These are phyloP conservation scores for Polydrusus tereticollis DNA, from an alignment of 2,888 invertebrate species.

Conservation along the genomic window DNA sequence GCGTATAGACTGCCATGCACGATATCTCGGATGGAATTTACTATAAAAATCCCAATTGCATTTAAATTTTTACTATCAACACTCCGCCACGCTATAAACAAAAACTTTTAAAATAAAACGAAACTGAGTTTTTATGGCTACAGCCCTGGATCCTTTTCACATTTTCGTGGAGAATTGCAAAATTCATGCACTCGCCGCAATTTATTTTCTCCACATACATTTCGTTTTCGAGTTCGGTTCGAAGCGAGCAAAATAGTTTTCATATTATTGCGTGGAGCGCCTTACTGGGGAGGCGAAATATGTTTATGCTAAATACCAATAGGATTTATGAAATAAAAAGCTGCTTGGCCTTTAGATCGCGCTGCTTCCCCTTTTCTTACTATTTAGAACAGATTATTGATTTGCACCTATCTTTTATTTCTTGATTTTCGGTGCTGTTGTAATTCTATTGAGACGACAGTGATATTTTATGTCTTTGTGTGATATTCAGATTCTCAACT, in stretches of 20 bases:
- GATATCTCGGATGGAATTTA: background rate
- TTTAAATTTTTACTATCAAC: slow-evolving; percentile 41
- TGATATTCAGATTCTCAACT: no score
- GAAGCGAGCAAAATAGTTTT: slow-evolving; percentile 39
- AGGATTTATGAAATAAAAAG: slow-evolving; percentile 24
- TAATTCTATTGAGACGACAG: no score
- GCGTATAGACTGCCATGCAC: background rate
- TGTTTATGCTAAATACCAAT: slow-evolving; percentile 43
- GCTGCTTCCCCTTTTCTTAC: slow-evolving; percentile 6
- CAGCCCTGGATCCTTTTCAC: slow-evolving; percentile 31
- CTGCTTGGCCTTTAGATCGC: slow-evolving; percentile 20
- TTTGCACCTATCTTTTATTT: background rate
- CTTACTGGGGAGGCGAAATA: slow-evolving; percentile 37
- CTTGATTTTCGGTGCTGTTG: slow-evolving; percentile 1
- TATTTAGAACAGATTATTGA: slow-evolving; percentile 12
- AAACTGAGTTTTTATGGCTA: slow-evolving; percentile 36
- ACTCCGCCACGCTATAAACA: slow-evolving; percentile 37
- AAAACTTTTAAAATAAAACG: slow-evolving; percentile 42
- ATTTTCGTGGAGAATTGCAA: slow-evolving; percentile 40
- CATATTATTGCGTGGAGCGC: slow-evolving; percentile 38
- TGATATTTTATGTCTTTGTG: no score
- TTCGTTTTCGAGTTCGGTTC: slow-evolving; percentile 32
- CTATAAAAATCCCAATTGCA: slow-evolving; percentile 33
- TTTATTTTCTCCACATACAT: slow-evolving; percentile 43
- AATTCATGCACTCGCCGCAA: slow-evolving; percentile 47